Conservation (phyloP, 2,797 vertebrate species). For the Arnoldichthys spilopterus region DNA sequence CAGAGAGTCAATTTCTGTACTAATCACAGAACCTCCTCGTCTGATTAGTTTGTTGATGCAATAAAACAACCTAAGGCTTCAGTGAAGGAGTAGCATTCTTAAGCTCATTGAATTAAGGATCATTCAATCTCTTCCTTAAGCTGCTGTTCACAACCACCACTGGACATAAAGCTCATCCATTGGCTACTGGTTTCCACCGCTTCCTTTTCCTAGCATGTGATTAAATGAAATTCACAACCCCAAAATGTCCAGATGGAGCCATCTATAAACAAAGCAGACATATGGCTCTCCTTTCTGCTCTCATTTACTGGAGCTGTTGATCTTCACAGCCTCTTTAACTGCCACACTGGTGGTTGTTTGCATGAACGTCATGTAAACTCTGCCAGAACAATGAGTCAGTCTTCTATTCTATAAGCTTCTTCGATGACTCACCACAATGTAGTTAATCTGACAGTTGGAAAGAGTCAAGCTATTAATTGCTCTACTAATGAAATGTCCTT, state of each 20-base stretch:
- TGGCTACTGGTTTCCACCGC: slow-evolving; percentile 37
- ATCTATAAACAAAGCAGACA: slow-evolving; percentile 45
- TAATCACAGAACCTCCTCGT: too few relatives aligned
- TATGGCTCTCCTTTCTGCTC: slow-evolving; percentile 7
- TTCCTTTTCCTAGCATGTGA: slow-evolving; percentile 55
- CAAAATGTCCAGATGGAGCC: slow-evolving; percentile 39
- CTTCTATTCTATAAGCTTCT: background rate
- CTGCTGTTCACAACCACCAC: slow-evolving; percentile 43
- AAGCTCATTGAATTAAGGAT: too few relatives aligned
- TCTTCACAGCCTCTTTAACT: background rate
- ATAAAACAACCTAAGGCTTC: too few relatives aligned
- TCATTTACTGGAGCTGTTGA: slow-evolving; percentile 11
- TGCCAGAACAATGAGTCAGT: slow-evolving; percentile 16
- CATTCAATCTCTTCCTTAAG: slow-evolving; percentile 20
- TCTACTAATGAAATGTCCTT: too few relatives aligned
- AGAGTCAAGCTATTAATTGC: too few relatives aligned
- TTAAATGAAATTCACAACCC: slow-evolving; percentile 38
- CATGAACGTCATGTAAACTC: background rate
- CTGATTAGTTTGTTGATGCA: too few relatives aligned
- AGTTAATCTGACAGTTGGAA: background rate
- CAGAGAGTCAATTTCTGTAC: too few relatives aligned
- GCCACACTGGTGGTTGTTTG: background rate
- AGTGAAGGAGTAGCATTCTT: too few relatives aligned
- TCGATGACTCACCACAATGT: background rate
- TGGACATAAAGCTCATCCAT: slow-evolving; percentile 57